Conservation (phyloP, 2,888 invertebrate genomes). For the Tenthredo amoena region DNA sequence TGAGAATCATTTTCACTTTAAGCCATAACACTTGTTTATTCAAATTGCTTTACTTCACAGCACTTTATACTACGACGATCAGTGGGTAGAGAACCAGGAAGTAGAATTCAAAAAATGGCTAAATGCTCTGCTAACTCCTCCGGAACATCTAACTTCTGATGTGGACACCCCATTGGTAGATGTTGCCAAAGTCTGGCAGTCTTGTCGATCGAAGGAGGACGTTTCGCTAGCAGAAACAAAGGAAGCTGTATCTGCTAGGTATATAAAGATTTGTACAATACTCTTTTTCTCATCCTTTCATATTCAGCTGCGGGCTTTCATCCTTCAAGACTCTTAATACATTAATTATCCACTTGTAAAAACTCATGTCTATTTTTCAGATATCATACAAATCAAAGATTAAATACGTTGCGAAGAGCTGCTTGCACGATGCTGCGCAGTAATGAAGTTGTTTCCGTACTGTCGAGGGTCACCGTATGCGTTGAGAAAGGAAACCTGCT, state of each 20-base stretch:
- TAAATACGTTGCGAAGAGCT: conserved; percentile 84
- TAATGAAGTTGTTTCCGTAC: conserved; percentile 82
- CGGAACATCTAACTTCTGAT: conserved; percentile 80
- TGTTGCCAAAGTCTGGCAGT: conserved; percentile 87
- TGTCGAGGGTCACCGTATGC: conserved; percentile 85
- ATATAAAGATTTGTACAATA: background rate
- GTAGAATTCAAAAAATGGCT: conserved; percentile 88
- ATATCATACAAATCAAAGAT: conserved; percentile 83
- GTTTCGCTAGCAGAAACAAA: conserved; percentile 85
- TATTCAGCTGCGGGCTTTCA: background rate
- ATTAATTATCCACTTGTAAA: background rate
- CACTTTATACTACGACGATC: conserved; percentile 84
- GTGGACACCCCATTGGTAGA: conserved; percentile 85
- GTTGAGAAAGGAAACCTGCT: conserved; percentile 88
- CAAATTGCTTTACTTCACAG: conserved; percentile 63
- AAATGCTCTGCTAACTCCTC: conserved; percentile 88
- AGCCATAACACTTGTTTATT: background rate
- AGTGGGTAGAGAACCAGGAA: conserved; percentile 85
- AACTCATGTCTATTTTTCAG: conserved; percentile 56
- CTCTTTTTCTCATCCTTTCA: background rate
- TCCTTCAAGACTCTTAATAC: background rate
- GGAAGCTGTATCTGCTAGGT: conserved; percentile 85
- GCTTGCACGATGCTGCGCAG: conserved; percentile 84
- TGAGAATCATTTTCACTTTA: conserved; percentile 9
- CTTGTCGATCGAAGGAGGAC: conserved; percentile 84